phyloP scores from a whole-genome alignment of 1,140 invertebrate species.

The Zaprionus taronus region DNA sequence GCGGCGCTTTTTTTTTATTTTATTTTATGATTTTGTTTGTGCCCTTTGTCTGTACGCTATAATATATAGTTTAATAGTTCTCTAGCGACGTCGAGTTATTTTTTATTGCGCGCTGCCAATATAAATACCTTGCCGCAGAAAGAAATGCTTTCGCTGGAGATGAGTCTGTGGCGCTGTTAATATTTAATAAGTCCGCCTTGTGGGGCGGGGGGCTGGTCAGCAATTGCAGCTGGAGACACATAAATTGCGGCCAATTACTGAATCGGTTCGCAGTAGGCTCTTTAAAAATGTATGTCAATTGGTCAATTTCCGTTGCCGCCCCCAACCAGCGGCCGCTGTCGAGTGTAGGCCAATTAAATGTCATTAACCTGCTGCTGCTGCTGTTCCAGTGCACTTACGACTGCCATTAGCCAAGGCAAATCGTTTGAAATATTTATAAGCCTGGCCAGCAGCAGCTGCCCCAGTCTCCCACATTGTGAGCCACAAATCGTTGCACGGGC shows the following conservation, averaged over 20 bases:
- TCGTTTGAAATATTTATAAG: constrained; percentile 68
- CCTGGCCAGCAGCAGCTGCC: constrained; percentile 18
- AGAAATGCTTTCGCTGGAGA: constrained; percentile 27
- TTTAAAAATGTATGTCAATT: constrained; percentile 83
- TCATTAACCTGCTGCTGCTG: constrained; percentile 68
- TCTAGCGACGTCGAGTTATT: constrained; percentile 67
- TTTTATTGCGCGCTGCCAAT: constrained; percentile 57
- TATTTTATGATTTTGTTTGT: constrained; percentile 58
- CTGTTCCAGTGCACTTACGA: constrained; percentile 19
- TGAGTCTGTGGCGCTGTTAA: constrained; percentile 40
- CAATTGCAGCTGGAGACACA: constrained; percentile 13
- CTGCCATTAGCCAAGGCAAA: constrained; percentile 56
- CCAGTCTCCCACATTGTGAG: constrained; percentile 21
- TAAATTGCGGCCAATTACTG: constrained; percentile 63
- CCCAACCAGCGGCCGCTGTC: background rate
- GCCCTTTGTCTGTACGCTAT: constrained; percentile 12
- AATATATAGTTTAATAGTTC: constrained; percentile 63
- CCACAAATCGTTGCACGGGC: constrained; percentile 51
- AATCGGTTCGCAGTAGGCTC: constrained; percentile 36
- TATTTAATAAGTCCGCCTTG: constrained; percentile 66
- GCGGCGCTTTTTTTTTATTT: constrained; percentile 59
- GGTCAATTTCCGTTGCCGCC: constrained; percentile 69
- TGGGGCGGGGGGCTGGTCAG: constrained; percentile 23
- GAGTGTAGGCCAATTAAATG: constrained; percentile 75
- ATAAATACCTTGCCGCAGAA: constrained; percentile 50